Percentiles rank a stretch among this genome's conserved stretches.
These are phyloP conservation scores for Scaptomyza caliginosa DNA, from an alignment of 2,888 invertebrate genomes.

Conservation along the genomic window DNA sequence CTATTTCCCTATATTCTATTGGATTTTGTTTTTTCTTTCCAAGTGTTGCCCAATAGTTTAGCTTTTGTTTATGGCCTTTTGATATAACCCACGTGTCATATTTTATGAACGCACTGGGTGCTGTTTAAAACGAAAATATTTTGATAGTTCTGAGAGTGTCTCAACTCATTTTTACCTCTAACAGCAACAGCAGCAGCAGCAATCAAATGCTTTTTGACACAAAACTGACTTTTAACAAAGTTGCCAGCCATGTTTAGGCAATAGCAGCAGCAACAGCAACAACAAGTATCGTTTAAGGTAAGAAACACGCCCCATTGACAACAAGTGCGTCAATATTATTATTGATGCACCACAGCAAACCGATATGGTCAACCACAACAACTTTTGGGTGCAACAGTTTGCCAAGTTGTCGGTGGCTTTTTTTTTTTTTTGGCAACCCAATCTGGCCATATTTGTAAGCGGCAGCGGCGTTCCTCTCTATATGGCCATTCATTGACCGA, in stretches of 20 bases:
- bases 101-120: conserved; percentile 52
- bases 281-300: conserved; percentile 8
- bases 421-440: conserved; percentile 53
- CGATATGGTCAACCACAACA: conserved; percentile 60
- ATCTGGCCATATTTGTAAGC: conserved; percentile 57
- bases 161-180: conserved; percentile 9
- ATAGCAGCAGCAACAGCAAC: conserved; percentile 20
- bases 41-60: conserved; percentile 69
- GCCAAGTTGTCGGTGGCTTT: conserved; percentile 18
- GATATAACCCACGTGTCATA: conserved; percentile 73
- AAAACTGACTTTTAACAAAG: conserved; percentile 81
- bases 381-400: conserved; percentile 60
- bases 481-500: conserved; percentile 70
- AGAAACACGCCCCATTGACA: conserved; percentile 57
- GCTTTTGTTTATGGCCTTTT: conserved; percentile 68
- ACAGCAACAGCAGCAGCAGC: too few species aligned
- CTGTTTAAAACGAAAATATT: conserved; percentile 50
- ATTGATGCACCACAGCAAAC: conserved; percentile 51
- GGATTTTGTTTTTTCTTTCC: conserved; percentile 44
- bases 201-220: conserved; percentile 72
- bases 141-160: conserved; percentile 45
- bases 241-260: conserved; percentile 59
- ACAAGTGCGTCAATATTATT: conserved; percentile 68
- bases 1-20: conserved; percentile 3
- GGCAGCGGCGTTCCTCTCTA: conserved; percentile 48